A percentile compares a stretch with the other conserved stretches of the same genome.
Conservation (phyloP, 2,113 vertebrate species). For the Forbesichthys papilliferus region DNA sequence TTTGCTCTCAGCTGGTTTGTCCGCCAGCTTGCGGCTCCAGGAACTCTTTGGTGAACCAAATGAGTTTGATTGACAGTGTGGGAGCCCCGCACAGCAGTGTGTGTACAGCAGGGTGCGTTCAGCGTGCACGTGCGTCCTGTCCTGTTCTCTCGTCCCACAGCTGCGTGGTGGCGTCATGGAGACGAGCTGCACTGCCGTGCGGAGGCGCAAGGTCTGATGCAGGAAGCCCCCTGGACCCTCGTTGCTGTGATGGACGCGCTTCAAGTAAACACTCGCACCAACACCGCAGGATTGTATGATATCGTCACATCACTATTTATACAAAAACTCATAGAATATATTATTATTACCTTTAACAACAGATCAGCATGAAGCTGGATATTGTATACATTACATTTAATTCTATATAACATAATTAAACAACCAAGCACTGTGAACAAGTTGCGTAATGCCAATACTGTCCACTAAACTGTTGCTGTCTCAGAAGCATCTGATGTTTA, state of each 20-base stretch:
- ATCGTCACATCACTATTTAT: constrained; percentile 31
- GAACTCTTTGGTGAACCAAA: constrained; percentile 71
- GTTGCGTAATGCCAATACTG: constrained; percentile 26
- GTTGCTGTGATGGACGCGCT: constrained; percentile 27
- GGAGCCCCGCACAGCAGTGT: constrained; percentile 30
- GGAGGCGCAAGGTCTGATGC: no score
- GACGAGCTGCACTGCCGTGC: no score
- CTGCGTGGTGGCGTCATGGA: no score
- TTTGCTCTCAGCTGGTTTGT: constrained; percentile 45
- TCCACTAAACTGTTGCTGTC: constrained; percentile 18
- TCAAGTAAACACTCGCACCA: constrained; percentile 54
- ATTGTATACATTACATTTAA: constrained; percentile 41
- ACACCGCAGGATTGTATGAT: constrained; percentile 33
- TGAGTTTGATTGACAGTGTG: constrained; percentile 42
- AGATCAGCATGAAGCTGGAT: constrained; percentile 26
- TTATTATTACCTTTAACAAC: constrained; percentile 38
- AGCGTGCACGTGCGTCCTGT: no score
- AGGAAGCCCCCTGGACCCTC: no score
- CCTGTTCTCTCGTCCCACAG: no score
- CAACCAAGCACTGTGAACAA: constrained; percentile 51
- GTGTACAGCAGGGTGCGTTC: constrained; percentile 8
- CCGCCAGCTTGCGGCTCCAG: constrained; percentile 36
- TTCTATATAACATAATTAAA: constrained; percentile 35
- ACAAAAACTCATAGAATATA: constrained; percentile 43
- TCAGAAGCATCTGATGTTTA: constrained; percentile 40